Conservation (phyloP, 2,888 invertebrate genomes). For the Cabera pusaria region DNA sequence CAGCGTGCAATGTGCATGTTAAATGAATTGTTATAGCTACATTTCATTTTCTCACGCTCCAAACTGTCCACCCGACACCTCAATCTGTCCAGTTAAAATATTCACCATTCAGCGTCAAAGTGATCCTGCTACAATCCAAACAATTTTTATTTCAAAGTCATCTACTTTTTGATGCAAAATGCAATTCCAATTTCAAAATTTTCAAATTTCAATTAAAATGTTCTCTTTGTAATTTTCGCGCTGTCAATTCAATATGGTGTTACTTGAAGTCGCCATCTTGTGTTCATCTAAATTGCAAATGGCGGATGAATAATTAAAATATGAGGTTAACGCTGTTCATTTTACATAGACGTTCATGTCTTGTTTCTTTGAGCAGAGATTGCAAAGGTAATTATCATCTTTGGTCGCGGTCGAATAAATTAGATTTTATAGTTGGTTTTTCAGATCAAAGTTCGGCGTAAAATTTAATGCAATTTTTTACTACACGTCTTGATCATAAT, state of each 20-base stretch:
- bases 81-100: slow-evolving; percentile 1
- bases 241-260: slow-evolving; percentile 13
- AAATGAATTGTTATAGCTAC: no score
- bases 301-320: slow-evolving; percentile 19
- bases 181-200: slow-evolving; percentile 4
- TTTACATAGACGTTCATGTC: slow-evolving; percentile 9
- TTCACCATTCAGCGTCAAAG: background rate
- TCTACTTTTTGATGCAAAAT: background rate
- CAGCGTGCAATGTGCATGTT: no score
- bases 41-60: no score
- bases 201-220: no score
- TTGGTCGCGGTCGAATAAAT: no score
- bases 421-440: no score
- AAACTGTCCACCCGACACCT: no score
- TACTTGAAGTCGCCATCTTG: slow-evolving; percentile 26
- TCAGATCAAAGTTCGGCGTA: no score
- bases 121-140: background rate
- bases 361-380: no score
- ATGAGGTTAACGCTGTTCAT: slow-evolving; percentile 8
- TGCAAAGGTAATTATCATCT: no score
- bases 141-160: slow-evolving; percentile 1
- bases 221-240: background rate
- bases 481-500: no score
- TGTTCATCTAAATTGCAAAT: slow-evolving; percentile 30
- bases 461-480: no score